Evolutionary conservation across 2,888 invertebrate genomes (phyloP).

Genomic region (Itoplectis maculator): DNA sequence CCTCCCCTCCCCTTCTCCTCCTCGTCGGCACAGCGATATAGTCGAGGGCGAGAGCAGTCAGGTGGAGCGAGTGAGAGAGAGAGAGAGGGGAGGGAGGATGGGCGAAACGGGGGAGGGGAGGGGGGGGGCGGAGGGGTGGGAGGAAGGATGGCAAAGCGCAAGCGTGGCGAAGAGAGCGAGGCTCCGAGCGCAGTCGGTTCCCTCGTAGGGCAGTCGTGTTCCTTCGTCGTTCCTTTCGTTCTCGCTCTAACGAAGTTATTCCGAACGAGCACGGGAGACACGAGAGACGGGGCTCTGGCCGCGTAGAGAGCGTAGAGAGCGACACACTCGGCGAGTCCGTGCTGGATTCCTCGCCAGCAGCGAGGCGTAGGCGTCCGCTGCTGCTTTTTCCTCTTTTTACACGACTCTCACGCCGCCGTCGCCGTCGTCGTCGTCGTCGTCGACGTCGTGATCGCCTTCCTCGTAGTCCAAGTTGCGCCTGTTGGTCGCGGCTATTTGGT

Average conservation of each 20-base stretch:
- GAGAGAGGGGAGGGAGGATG: not conserved
- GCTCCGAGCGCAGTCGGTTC: slow-evolving; percentile 72
- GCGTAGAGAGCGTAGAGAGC: slow-evolving; percentile 59
- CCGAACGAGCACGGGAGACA: slow-evolving; percentile 73
- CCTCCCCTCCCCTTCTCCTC: too few species aligned
- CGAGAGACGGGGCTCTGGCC: slow-evolving; percentile 68
- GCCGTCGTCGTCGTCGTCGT: slow-evolving; percentile 13
- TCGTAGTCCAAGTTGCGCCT: slow-evolving; percentile 16
- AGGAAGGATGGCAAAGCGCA: slow-evolving; percentile 67
- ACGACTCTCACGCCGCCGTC: slow-evolving; percentile 29
- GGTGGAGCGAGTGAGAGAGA: slow-evolving; percentile 39
- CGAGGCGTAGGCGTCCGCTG: slow-evolving; percentile 46
- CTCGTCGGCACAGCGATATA: too few species aligned
- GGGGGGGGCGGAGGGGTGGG: not conserved
- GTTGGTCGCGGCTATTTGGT: slow-evolving; percentile 30
- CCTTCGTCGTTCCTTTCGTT: slow-evolving; percentile 81
- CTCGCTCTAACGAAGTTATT: slow-evolving; percentile 81
- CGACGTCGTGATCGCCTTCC: slow-evolving; percentile 21
- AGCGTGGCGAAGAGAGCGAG: slow-evolving; percentile 69
- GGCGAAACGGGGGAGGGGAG: slow-evolving; percentile 24
- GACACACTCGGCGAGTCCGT: slow-evolving; percentile 57
- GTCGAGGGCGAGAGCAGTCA: slow-evolving; percentile 2
- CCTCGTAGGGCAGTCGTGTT: slow-evolving; percentile 80
- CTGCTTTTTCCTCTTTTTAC: slow-evolving; percentile 30
- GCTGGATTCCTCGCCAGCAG: slow-evolving; percentile 59